Conservation (phyloP, 2,888 invertebrate genomes). For the Sabatieria punctata region DNA sequence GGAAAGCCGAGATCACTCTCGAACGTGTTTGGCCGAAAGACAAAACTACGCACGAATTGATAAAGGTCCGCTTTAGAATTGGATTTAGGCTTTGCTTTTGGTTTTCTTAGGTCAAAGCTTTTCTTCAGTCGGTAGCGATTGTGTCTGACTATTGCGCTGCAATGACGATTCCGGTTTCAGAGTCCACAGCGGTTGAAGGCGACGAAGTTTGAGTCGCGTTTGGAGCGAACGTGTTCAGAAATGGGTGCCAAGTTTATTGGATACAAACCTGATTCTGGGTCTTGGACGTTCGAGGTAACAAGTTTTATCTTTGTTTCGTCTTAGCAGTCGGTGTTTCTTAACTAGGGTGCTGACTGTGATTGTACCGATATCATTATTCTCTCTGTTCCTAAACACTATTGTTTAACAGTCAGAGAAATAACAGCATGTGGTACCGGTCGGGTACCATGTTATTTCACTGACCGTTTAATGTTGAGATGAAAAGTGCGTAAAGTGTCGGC, state of each 20-base stretch:
- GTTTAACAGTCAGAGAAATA: too few species aligned
- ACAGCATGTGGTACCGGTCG: too few species aligned
- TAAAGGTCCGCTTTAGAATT: constrained; percentile 44
- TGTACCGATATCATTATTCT: too few species aligned
- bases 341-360: too few species aligned
- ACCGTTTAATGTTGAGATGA: not conserved
- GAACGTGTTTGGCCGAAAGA: constrained; percentile 86
- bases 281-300: constrained; percentile 93
- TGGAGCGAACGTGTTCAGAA: constrained; percentile 63
- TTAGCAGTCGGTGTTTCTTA: too few species aligned
- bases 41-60: constrained; percentile 56
- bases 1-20: constrained; percentile 53
- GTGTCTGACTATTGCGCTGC: too few species aligned
- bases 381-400: too few species aligned
- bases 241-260: constrained; percentile 71
- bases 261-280: constrained; percentile 81
- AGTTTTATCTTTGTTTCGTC: too few species aligned
- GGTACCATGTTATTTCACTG: not conserved
- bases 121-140: too few species aligned
- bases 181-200: constrained; percentile 51
- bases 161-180: too few species aligned
- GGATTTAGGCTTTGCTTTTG: not conserved
- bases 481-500: not conserved
- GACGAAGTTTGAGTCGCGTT: constrained; percentile 67
- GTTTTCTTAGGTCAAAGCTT: too few species aligned